Evolutionary conservation across 2,113 vertebrate species (phyloP).

Genomic region (Plestiodon gilberti): DNA sequence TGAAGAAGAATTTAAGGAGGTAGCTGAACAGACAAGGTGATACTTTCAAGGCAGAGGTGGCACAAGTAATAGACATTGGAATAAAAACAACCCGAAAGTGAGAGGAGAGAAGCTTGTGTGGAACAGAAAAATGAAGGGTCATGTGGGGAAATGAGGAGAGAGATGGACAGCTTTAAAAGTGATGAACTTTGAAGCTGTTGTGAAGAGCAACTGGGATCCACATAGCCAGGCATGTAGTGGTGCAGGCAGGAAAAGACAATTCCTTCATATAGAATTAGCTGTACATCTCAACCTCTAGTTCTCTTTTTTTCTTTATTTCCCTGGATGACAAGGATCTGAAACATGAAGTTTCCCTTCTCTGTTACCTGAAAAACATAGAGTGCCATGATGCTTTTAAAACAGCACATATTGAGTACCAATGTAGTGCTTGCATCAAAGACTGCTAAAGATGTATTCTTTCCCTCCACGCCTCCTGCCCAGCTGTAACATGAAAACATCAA

Average conservation of each 20-base stretch:
- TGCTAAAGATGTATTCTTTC: neutral
- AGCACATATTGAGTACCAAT: neutral
- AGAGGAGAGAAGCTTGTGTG: neutral
- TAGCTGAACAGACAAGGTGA: neutral
- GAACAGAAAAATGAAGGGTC: neutral
- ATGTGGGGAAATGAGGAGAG: neutral
- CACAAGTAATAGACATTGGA: neutral
- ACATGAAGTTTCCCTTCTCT: neutral
- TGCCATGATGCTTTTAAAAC: neutral
- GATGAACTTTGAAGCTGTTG: neutral
- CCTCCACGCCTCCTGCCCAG: neutral
- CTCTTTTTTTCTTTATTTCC: neutral
- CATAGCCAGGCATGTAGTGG: neutral
- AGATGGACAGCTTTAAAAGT: neutral
- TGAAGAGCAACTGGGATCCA: neutral
- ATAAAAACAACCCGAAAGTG: neutral
- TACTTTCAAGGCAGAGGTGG: neutral
- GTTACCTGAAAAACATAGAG: neutral
- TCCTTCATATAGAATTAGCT: neutral
- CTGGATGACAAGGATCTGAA: neutral
- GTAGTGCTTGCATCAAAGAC: no score
- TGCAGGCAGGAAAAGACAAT: neutral
- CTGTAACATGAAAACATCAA: neutral
- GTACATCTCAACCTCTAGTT: neutral
- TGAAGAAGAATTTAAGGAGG: neutral